Conservation (phyloP, 1,140 invertebrate species). For the Linepithema humile region DNA sequence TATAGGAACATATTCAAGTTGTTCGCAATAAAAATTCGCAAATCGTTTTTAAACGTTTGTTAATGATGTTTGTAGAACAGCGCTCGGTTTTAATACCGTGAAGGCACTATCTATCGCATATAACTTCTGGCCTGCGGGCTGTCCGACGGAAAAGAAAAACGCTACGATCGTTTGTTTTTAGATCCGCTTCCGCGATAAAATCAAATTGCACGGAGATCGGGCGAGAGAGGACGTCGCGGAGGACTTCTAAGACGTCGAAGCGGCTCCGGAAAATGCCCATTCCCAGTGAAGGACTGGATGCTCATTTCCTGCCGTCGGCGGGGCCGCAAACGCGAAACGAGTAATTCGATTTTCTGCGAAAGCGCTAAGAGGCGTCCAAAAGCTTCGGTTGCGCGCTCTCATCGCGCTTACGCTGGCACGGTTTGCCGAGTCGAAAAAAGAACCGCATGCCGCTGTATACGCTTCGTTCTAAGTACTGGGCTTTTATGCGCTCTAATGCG, state of each 20-base stretch:
- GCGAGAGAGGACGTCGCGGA: conserved; percentile 21
- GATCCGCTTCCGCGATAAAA: conserved; percentile 43
- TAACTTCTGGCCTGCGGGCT: conserved; percentile 10
- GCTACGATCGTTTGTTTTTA: conserved; percentile 49
- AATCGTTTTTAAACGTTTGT: not conserved
- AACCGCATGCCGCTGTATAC: conserved; percentile 36
- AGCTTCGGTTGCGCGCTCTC: conserved; percentile 1
- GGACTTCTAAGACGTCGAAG: conserved; percentile 45
- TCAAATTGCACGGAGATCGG: conserved; percentile 18
- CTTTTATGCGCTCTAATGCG: conserved; percentile 32
- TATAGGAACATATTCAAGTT: not conserved
- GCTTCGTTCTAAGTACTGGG: conserved; percentile 3
- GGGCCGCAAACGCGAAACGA: conserved; percentile 61
- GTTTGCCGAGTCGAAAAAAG: conserved; percentile 41
- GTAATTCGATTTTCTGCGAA: conserved; percentile 75
- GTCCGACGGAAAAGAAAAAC: conserved; percentile 40
- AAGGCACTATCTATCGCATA: not conserved
- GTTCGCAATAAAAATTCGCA: not conserved
- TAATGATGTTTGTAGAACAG: not conserved
- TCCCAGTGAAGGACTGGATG: conserved; percentile 61
- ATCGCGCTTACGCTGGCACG: not conserved
- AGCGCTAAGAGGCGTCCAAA: conserved; percentile 68
- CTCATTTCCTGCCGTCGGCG: conserved; percentile 74
- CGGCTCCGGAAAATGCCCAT: conserved; percentile 59
- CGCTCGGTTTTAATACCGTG: not conserved